Evolutionary conservation across 2,113 vertebrate species (phyloP).

Genomic region (Epinephelus moara): DNA sequence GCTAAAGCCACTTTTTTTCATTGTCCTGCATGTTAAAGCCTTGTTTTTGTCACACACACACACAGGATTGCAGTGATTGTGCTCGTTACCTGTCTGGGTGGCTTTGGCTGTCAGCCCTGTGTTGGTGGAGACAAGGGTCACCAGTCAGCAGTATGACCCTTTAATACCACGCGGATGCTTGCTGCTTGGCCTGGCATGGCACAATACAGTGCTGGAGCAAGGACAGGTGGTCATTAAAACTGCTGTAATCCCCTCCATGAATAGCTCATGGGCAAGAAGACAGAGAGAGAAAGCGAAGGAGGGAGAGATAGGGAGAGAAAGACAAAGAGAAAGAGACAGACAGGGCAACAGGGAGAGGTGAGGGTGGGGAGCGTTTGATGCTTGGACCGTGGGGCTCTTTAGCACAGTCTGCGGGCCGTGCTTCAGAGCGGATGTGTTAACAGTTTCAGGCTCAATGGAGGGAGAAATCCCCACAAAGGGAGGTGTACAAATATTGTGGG

Average conservation of each 20-base stretch:
- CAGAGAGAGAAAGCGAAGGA: conserved; percentile 47
- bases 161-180: conserved; percentile 66
- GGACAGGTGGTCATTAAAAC: conserved; percentile 88
- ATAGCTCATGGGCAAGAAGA: conserved; percentile 81
- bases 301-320: conserved; percentile 56
- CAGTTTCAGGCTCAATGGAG: conserved; percentile 94
- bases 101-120: conserved; percentile 44
- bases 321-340: conserved; percentile 61
- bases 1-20: conserved; percentile 6
- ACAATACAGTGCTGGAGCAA: conserved; percentile 73
- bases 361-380: conserved; percentile 78
- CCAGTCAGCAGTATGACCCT: conserved; percentile 66
- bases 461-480: conserved; percentile 93
- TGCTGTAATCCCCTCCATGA: conserved; percentile 86
- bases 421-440: conserved; percentile 93
- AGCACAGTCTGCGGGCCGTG: conserved; percentile 79
- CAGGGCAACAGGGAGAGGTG: conserved; percentile 47
- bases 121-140: conserved; percentile 70
- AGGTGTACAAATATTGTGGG: conserved; percentile 97
- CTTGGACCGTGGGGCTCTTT: conserved; percentile 76
- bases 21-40: conserved; percentile 6
- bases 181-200: conserved; percentile 72
- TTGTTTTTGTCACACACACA: not conserved
- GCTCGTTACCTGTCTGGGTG: conserved; percentile 41
- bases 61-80: not conserved